Evolutionary conservation across 1,140 invertebrate species (phyloP).

Genomic region (Holotrichia oblita): DNA sequence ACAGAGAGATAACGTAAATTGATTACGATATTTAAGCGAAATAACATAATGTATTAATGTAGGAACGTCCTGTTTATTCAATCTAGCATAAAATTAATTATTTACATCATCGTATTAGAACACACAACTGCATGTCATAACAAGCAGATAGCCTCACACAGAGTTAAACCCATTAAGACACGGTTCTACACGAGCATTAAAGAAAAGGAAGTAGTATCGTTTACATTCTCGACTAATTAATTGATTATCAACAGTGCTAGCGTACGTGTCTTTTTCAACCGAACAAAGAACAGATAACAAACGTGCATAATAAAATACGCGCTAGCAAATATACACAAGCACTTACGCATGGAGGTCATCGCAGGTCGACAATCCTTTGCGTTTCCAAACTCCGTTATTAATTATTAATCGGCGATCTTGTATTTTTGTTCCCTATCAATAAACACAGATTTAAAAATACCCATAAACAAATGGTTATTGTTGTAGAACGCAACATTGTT

Average conservation of each 20-base stretch:
- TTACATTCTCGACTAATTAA: constrained; percentile 4
- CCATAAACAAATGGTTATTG: constrained; percentile 18
- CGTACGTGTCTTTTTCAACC: not conserved
- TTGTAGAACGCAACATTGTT: constrained; percentile 23
- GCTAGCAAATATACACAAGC: constrained; percentile 2
- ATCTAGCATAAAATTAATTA: constrained; percentile 21
- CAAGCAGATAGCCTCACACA: constrained; percentile 26
- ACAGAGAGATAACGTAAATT: not conserved
- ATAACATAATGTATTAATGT: not conserved
- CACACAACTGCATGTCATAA: constrained; percentile 17
- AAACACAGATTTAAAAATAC: constrained; percentile 14
- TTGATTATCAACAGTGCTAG: constrained; percentile 2
- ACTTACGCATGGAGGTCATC: not conserved
- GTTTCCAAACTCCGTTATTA: not conserved
- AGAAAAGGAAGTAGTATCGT: constrained; percentile 5
- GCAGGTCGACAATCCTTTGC: not conserved
- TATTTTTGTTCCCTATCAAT: not conserved
- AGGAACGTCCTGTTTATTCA: constrained; percentile 3
- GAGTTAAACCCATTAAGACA: not conserved
- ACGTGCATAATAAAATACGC: not conserved
- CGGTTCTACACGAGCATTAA: not conserved
- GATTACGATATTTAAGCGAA: not conserved
- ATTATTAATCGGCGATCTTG: constrained; percentile 16
- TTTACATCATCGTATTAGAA: not conserved
- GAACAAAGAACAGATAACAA: not conserved